These are phyloP conservation scores for Sycophila texana DNA, from an alignment of 2,888 invertebrate species.

Conservation along the genomic window DNA sequence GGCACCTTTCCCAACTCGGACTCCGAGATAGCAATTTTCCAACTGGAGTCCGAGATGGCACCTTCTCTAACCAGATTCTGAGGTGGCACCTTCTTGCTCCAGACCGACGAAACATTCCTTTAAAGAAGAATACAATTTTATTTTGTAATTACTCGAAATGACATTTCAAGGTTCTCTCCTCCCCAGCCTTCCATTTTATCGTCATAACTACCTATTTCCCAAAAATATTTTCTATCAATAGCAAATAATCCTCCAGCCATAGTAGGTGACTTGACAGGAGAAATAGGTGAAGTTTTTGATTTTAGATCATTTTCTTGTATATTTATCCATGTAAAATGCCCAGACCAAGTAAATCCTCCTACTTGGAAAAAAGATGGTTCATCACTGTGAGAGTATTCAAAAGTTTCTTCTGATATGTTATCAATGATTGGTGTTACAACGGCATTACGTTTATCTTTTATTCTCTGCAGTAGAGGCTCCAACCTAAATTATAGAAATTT, in stretches of 20 bases:
- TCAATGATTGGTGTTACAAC: slow-evolving; percentile 97
- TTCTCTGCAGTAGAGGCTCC: slow-evolving; percentile 90
- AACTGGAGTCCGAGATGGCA: no score
- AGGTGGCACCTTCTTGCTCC: no score
- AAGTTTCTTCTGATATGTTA: slow-evolving; percentile 88
- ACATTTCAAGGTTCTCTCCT: slow-evolving; percentile 98
- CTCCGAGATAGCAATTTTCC: no score
- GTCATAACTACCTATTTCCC: slow-evolving; percentile 97
- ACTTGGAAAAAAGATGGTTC: slow-evolving; percentile 78
- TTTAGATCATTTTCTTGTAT: slow-evolving; percentile 82
- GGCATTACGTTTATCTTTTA: slow-evolving; percentile 86
- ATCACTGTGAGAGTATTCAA: slow-evolving; percentile 81
- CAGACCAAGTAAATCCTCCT: slow-evolving; percentile 91
- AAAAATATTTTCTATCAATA: slow-evolving; percentile 93
- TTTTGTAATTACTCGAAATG: slow-evolving; percentile 85
- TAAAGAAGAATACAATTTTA: not conserved
- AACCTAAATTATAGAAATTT: slow-evolving; percentile 77
- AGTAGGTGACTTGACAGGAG: slow-evolving; percentile 90
- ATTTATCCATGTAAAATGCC: slow-evolving; percentile 95
- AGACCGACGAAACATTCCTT: no score
- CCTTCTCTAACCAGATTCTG: no score
- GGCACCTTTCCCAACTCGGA: no score
- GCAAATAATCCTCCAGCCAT: slow-evolving; percentile 99
- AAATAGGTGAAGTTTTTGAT: slow-evolving; percentile 79
- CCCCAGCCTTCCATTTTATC: slow-evolving; percentile 98